These are phyloP conservation scores for Mungos mungo DNA, from an alignment of 2,113 vertebrate species.

Conservation along the genomic window DNA sequence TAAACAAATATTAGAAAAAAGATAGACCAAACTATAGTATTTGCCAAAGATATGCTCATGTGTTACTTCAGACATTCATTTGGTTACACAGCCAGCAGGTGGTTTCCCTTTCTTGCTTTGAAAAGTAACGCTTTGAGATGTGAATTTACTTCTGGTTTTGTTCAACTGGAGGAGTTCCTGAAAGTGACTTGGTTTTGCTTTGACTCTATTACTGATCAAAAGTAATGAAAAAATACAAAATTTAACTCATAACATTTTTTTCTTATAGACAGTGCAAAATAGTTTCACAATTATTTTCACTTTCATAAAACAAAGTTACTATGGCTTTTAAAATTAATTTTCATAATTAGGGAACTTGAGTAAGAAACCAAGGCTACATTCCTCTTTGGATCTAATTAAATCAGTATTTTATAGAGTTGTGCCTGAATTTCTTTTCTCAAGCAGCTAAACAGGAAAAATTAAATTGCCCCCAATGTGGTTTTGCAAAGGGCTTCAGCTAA, in stretches of 20 bases:
- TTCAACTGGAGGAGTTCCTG: neutral
- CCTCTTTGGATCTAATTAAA: constrained; percentile 82
- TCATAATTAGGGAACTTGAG: constrained; percentile 77
- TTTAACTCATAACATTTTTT: neutral
- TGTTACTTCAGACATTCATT: neutral
- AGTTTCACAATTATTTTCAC: constrained; percentile 52
- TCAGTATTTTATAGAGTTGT: constrained; percentile 72
- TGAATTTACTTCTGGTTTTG: neutral
- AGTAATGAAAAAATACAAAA: neutral
- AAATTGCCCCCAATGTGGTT: constrained; percentile 71
- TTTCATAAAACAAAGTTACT: constrained; percentile 71
- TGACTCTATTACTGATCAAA: neutral
- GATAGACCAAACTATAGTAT: neutral
- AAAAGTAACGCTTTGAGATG: neutral
- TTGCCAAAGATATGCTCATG: neutral
- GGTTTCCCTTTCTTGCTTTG: neutral
- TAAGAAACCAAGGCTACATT: constrained; percentile 65
- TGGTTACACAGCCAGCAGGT: neutral
- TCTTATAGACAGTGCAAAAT: constrained; percentile 44
- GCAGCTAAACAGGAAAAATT: constrained; percentile 67
- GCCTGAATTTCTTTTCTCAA: constrained; percentile 72
- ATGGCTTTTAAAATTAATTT: constrained; percentile 70
- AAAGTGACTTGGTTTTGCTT: neutral
- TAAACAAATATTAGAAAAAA: neutral
- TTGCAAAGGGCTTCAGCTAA: constrained; percentile 66